Evolutionary conservation across 2,113 vertebrate genomes (phyloP), one percentile per base, ranked within the genome.

Genomic region (Tretioscincus oriximinensis): DNA sequence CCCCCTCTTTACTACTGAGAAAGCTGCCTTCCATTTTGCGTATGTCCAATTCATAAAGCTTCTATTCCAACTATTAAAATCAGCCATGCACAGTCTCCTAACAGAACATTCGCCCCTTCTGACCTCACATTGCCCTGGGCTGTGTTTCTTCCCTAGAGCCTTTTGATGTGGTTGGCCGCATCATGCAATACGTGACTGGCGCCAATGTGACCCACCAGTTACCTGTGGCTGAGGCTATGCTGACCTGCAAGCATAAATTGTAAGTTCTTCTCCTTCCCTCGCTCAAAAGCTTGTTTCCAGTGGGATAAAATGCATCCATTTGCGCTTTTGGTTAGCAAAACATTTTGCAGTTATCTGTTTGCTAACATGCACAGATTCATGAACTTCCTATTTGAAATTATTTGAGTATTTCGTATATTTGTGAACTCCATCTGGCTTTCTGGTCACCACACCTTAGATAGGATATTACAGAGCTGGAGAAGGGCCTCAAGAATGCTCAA

Each of bases 161-260:
- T 68, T 75, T 97, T 88, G 97, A 97, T 0, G 95, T 98, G 3
- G 96, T 96, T 0, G 96, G 95, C 1, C 94, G 96, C 7, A 97
- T 98, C 84, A 84, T 92, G 84, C 96, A 97, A 84, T 98, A 97
- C 65, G 95, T 97, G 74, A 93, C 76, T 1, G 96, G 96, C 2
- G 95, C 97, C 0, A 94, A 93, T 0, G 90, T 95, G 18, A 97
- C 96, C 0, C 96, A 97, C 90, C 97, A 97, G 93, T 94, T 98
- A 54, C 97, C 97, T 0, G 96, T 98, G 64, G 97, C 97, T 0
- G 97, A 98, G 83, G 97, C 97, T 88, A 98, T 98, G 97, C 93
- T 98, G 73, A 98, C 97, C 88, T 98, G 97, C 93, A 96, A 96
- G 76, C 96, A 97, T 89, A 96, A 95, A 88, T 96, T 95, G 97